Evolutionary conservation across 2,113 vertebrate genomes (phyloP), one percentile per base, ranked within the genome.

Genomic region (Lathamus discolor): DNA sequence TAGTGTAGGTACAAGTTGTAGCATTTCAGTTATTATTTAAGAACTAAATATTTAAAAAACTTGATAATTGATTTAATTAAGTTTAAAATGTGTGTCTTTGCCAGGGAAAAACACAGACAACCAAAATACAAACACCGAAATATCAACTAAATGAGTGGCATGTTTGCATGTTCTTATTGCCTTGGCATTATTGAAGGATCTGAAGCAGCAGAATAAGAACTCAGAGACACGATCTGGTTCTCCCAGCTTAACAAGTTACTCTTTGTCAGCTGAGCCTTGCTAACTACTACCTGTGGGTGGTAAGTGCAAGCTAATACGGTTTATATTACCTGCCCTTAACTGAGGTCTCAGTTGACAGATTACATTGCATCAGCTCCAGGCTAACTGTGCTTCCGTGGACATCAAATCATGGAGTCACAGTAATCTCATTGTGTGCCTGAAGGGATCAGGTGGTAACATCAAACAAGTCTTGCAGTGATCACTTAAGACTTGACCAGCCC

Each of bases 351-450:
- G n/a, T 54, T 69, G 43, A 72, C 41, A 82, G 46, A 37, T 28
- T 46, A 33, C 25, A 27, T 9, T 55, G 13, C 39, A 28, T 13
- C 48, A 6, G 17, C 74, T 82, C 17, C 48, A 68, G 67, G 55
- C 41, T 54, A 18, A 31, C 7, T 6, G 51, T 0, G 0, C 28
- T 62, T 83, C 72, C 61, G 41, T 48, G 52, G 43, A 41, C 48
- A 83, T 57, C 77, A 89, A 19, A 49, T 49, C 1, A 1, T 22
- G 12, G 49, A 37, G 48, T 39, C 52, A 11, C 24, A 49, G 6
- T 35, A 29, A 68, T 25, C 23, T n/a, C 20, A 27, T 78, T 51
- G 55, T 46, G 27, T n/a, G 35, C 20, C 22, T 23, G 7, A 75
- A 84, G 33, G 35, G 31, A 75, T 75, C 39, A 44, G 11, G 33